Conservation (phyloP, 2,113 vertebrate genomes). For the Tupaia tana region DNA sequence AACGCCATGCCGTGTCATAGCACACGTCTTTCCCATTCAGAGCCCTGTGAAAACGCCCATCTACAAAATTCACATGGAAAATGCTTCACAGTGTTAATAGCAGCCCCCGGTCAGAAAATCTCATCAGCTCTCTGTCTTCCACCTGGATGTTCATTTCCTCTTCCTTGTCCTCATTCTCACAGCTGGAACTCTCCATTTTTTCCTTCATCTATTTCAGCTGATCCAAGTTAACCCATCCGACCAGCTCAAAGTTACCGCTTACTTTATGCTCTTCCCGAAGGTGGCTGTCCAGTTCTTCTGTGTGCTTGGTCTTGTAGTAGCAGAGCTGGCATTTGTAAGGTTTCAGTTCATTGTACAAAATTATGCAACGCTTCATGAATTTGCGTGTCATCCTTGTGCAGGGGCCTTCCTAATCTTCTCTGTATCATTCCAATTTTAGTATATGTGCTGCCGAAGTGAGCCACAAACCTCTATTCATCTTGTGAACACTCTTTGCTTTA, state of each 20-base stretch:
- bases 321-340: slow-evolving; percentile 99
- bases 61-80: slow-evolving; percentile 98
- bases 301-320: slow-evolving; percentile 96
- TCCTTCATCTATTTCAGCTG: no score
- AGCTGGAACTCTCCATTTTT: no score
- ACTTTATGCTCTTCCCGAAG: slow-evolving; percentile 98
- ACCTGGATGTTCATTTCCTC: no score
- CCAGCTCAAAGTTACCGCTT: neutral
- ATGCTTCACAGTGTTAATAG: slow-evolving; percentile 88
- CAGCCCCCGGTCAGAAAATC: slow-evolving; percentile 86
- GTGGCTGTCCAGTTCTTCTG: slow-evolving; percentile 94
- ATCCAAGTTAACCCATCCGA: no score
- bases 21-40: slow-evolving; percentile 97
- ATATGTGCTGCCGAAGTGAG: no score
- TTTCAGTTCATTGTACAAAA: slow-evolving; percentile 93
- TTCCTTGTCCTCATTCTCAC: no score
- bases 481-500: neutral
- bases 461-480: neutral
- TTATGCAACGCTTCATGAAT: no score
- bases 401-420: no score
- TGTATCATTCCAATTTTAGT: no score
- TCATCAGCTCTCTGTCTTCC: slow-evolving; percentile 80
- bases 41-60: slow-evolving; percentile 94
- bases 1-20: slow-evolving; percentile 97
- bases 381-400: no score